Evolutionary conservation across 2,888 invertebrate genomes (phyloP), one percentile per base, ranked within the genome.

Genomic region (Diploptera punctata): DNA sequence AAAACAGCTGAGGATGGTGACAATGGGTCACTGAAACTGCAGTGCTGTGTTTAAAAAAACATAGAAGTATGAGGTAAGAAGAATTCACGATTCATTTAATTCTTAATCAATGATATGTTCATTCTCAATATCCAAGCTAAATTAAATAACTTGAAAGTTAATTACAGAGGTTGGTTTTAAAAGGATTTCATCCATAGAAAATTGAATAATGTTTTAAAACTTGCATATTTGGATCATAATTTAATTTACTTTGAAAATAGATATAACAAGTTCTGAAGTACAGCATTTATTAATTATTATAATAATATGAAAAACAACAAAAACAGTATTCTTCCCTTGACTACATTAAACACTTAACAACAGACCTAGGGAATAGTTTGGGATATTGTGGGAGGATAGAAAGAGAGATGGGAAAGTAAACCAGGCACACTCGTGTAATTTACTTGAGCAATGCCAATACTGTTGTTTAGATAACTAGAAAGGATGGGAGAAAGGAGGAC

Each of bases 181-280:
- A n/a, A n/a, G n/a, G n/a, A n/a, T 9, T 1, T n/a, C 19, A n/a
- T 10, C 10, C 3, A 18, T 47, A 31, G 31, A 1, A 60, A 31
- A n/a, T 61, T 9, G 10, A 61, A 38, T 21, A 61, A 10, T 33
- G 38, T 26, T 38, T 61, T 38, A 61, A 38, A 61, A 38, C 3
- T 16, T 21, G 19, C 38, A 29, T 54, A 52, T 65, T 73, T 73
- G 67, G 69, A 69, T 75, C 69, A 71, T 69, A 75, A 67, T 75
- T 75, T 73, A 73, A 73, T 75, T 75, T 69, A 69, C 71, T 75
- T 73, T 71, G 71, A 75, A 75, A 75, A 75, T 75, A 75, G 71
- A 73, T 75, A 68, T 75, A 75, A 75, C 75, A 75, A 75, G 73
- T 68, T 75, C 70, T 71, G 68, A 75, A 75, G 71, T 75, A 72